phyloP scores from a whole-genome alignment of 2,888 invertebrate species.

The Julus scandinavius region DNA sequence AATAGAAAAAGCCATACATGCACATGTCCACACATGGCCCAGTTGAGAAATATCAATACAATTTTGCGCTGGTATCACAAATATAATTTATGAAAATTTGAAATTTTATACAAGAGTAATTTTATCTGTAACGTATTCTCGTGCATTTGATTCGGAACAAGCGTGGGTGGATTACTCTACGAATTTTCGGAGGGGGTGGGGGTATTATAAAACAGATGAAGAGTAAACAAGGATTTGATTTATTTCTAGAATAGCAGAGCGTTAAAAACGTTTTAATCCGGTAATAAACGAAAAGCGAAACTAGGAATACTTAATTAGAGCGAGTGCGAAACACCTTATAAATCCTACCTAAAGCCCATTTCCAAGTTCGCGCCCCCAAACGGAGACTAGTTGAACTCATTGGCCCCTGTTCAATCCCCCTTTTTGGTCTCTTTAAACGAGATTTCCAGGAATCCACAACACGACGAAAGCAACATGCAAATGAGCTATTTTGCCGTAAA shows the following conservation, averaged over 20 bases:
- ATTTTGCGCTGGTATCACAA: too few species aligned
- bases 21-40: too few species aligned
- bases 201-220: not conserved
- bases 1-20: too few species aligned
- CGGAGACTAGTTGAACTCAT: not conserved
- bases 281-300: conserved; percentile 29
- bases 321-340: not conserved
- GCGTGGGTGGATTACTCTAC: not conserved
- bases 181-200: not conserved
- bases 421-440: not conserved
- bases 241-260: not conserved
- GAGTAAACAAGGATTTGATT: conserved; percentile 7
- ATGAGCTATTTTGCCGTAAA: not conserved
- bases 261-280: conserved; percentile 32
- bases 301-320: conserved; percentile 39
- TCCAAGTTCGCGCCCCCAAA: conserved; percentile 3
- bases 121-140: not conserved
- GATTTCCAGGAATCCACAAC: not conserved
- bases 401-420: not conserved
- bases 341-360: conserved; percentile 11
- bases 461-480: not conserved
- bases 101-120: too few species aligned
- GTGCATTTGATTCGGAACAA: not conserved
- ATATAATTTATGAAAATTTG: too few species aligned
- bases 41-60: too few species aligned